Evolutionary conservation across 1,140 invertebrate genomes (phyloP).

Genomic region (Nilaparvata lugens): DNA sequence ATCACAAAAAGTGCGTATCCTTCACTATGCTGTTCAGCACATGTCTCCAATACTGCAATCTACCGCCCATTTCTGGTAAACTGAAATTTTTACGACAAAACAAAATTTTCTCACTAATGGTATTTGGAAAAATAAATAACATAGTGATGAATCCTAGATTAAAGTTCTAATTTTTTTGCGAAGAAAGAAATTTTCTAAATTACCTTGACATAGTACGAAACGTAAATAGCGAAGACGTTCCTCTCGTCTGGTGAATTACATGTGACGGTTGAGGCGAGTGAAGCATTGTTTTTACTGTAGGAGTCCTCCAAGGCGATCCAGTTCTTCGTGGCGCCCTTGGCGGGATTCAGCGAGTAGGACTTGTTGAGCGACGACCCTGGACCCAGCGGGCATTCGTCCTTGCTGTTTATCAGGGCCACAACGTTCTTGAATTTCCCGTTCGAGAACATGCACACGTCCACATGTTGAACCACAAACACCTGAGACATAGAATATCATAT

Average conservation of each 20-base stretch:
- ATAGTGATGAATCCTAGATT: no score
- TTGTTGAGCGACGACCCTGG: slow-evolving; percentile 46
- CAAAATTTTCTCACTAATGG: no score
- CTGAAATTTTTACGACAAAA: no score
- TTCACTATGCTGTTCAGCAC: no score
- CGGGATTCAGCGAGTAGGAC: slow-evolving; percentile 54
- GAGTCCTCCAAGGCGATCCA: slow-evolving; percentile 74
- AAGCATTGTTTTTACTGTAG: slow-evolving; percentile 55
- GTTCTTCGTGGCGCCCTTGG: slow-evolving; percentile 67
- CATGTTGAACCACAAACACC: slow-evolving; percentile 87
- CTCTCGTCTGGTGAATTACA: slow-evolving; percentile 55
- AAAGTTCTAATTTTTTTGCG: no score
- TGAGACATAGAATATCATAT: slow-evolving; percentile 33
- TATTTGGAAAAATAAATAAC: no score
- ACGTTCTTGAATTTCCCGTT: slow-evolving; percentile 98
- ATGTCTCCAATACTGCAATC: no score
- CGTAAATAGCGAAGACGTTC: slow-evolving; percentile 82
- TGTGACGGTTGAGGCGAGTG: slow-evolving; percentile 57
- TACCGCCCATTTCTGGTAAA: no score
- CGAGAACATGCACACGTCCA: slow-evolving; percentile 98
- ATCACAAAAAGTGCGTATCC: no score
- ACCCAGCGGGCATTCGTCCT: slow-evolving; percentile 52
- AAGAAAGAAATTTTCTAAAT: no score
- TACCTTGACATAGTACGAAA: slow-evolving; percentile 80
- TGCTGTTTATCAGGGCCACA: slow-evolving; percentile 76